Evolutionary conservation across 53 echinoderm and acorn worm genomes (phyloP), one percentile per base, ranked within the genome.

Genomic region (Antedon mediterranea): DNA sequence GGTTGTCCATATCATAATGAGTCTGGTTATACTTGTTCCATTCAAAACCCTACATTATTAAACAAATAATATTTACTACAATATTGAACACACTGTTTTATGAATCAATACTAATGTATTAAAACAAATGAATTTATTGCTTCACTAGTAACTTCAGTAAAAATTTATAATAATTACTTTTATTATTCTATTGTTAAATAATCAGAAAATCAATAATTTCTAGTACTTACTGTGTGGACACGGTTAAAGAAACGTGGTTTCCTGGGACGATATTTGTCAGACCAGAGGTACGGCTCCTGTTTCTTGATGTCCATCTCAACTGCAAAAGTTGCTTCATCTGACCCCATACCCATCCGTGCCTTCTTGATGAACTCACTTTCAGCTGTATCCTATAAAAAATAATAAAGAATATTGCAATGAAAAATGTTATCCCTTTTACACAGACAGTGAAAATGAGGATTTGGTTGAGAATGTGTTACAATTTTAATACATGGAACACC

Each of bases 21-120:
- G 94, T 94, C 81, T 94, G 94, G 86, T 94, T 94, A 86, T 94
- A 94, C 78, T 94, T 94, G 44, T 94, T 94, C 95, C 95, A 94
- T 79, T 94, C 95, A 82, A 94, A 94, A 28, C 95, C 95, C 94
- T 94, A 86, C 14, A 79, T 33, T 7, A 30, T 28, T 70, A n/a
- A 75, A 71, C 29, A 74, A 82, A 84, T 29, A 78, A 29, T 3
- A 78, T 20, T n/a, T n/a, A n/a, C n/a, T n/a, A n/a, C n/a, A n/a
- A n/a, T n/a, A n/a, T n/a, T n/a, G n/a, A n/a, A n/a, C n/a, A n/a
- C n/a, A n/a, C n/a, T n/a, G n/a, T n/a, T n/a, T n/a, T n/a, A n/a
- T n/a, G n/a, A n/a, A n/a, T n/a, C n/a, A n/a, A n/a, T n/a, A n/a
- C n/a, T n/a, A n/a, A n/a, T n/a, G n/a, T n/a, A n/a, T n/a, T n/a